These are phyloP conservation scores for Plecturocebus donacophilus DNA, from an alignment of 2,113 vertebrate genomes.

Conservation along the genomic window DNA sequence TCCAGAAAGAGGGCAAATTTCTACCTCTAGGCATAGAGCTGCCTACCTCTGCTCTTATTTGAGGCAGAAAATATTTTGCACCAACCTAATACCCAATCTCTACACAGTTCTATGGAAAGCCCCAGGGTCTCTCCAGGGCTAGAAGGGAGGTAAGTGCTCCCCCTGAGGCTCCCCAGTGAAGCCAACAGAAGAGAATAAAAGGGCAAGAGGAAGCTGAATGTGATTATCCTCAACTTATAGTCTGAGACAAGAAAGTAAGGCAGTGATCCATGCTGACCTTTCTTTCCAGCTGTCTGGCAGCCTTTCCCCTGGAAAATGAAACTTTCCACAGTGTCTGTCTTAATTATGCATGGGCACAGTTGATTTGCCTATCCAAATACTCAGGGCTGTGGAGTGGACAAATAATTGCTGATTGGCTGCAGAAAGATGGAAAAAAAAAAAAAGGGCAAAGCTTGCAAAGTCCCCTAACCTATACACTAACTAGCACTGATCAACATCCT, in stretches of 20 bases:
- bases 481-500: background rate
- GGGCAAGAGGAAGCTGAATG: background rate
- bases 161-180: background rate
- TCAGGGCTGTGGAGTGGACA: background rate
- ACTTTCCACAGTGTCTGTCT: conserved; percentile 70
- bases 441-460: background rate
- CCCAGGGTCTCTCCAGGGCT: background rate
- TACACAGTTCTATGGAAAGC: background rate
- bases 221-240: background rate
- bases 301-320: conserved; percentile 62
- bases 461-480: background rate
- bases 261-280: conserved; percentile 8
- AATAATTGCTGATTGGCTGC: conserved; percentile 42
- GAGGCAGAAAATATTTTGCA: background rate
- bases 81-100: background rate
- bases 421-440: background rate
- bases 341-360: conserved; percentile 68
- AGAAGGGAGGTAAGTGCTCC: background rate
- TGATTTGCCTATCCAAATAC: conserved; percentile 71
- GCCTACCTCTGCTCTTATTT: background rate
- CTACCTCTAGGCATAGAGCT: background rate
- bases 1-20: background rate
- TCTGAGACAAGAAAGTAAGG: conserved; percentile 20
- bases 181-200: conserved; percentile 2
- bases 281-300: conserved; percentile 41